Evolutionary conservation across 2,888 invertebrate species (phyloP), one percentile per base, ranked within the genome.

Genomic region (Gnatocerus cornutus): DNA sequence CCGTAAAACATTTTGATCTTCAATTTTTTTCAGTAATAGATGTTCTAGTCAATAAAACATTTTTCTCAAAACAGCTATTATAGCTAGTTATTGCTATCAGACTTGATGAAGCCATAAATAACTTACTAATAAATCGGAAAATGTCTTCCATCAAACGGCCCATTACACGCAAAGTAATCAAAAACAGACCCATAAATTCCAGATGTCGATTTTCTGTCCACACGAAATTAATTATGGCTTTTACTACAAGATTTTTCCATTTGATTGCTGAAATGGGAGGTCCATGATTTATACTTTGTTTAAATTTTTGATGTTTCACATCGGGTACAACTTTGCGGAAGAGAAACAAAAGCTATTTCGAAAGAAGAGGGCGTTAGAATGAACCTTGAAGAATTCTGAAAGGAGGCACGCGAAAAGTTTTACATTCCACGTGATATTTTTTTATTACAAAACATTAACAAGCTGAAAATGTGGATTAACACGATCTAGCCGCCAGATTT

Each of bases 161-260:
- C 37, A 30, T 55, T 55, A 55, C 55, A 33, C 13, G n/a, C 16
- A 14, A 7, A 16, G 27, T 37, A 37, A 55, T 55, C 33, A 10
- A 50, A 50, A 50, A 48, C 48, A 48, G 10, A 50, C 50, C n/a
- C 50, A 29, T 50, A 50, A 50, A 50, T 50, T 50, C 7, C 7
- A n/a, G 8, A 30, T 29, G 53, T 53, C 53, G 37, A 53, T 33
- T 13, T 33, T 13, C 41, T n/a, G 41, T 56, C 56, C 8, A 41
- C 39, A 10, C 5, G 41, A 27, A 56, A 56, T 56, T 56, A 56
- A 56, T 56, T 56, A 41, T 27, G n/a, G 21, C 21, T 27, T 39
- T 12, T 13, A 41, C 16, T 41, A 56, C 56, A 56, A 21, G 41
- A 56, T 21, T 56, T 56, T 53, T 53, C 53, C 21, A 53, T 33